phyloP scores from a whole-genome alignment of 2,888 invertebrate genomes.

The Drosophila stalkeri region DNA sequence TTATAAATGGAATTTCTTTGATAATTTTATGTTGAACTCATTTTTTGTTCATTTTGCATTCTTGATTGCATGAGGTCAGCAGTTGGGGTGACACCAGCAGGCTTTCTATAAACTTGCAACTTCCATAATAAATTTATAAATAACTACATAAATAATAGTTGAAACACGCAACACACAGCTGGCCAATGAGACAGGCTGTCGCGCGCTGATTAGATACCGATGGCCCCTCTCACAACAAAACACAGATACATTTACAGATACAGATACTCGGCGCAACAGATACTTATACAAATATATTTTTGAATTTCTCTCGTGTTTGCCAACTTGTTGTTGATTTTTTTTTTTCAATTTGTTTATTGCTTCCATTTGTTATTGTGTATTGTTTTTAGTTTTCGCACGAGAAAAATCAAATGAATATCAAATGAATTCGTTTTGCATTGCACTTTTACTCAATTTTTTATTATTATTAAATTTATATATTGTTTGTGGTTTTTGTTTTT shows the following conservation, averaged over 20 bases:
- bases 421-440: constrained; percentile 33
- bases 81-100: constrained; percentile 14
- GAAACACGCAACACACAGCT: constrained; percentile 53
- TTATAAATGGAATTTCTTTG: constrained; percentile 44
- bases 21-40: constrained; percentile 3
- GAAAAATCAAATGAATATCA: constrained; percentile 17
- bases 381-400: constrained; percentile 49
- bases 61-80: constrained; percentile 64
- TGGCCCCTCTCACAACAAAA: constrained; percentile 16
- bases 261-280: constrained; percentile 32
- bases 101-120: constrained; percentile 52
- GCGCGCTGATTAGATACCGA: constrained; percentile 73
- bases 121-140: constrained; percentile 51
- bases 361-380: constrained; percentile 54
- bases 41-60: constrained; percentile 41
- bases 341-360: constrained; percentile 57
- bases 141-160: constrained; percentile 58
- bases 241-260: constrained; percentile 28
- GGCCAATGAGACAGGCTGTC: constrained; percentile 68
- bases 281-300: constrained; percentile 29
- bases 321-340: constrained; percentile 18
- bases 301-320: constrained; percentile 45
- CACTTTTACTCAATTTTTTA: constrained; percentile 45
- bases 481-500: constrained; percentile 26
- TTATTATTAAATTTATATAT: constrained; percentile 15